These are phyloP conservation scores for Dolichotis patagonum DNA, from an alignment of 2,113 vertebrate genomes.

Conservation along the genomic window DNA sequence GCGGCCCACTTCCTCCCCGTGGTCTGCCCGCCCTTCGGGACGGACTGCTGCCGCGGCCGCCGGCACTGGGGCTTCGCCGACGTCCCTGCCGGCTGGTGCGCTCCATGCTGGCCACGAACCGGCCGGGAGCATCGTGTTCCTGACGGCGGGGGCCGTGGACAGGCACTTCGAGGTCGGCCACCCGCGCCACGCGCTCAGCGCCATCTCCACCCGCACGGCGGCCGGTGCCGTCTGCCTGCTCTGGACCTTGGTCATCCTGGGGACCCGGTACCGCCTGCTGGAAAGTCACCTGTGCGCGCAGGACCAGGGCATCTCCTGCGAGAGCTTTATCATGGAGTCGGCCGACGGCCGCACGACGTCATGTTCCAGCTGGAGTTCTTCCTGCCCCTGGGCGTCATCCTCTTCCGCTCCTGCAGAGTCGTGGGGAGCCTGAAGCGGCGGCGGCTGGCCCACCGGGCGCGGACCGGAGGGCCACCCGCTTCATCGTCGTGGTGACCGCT, in stretches of 20 bases:
- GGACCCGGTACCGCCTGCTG: slow-evolving; percentile 55
- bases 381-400: slow-evolving; percentile 77
- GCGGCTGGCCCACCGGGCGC: slow-evolving; percentile 69
- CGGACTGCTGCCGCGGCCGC: slow-evolving; percentile 80
- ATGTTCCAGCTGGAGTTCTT: slow-evolving; percentile 84
- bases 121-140: slow-evolving; percentile 89
- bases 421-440: slow-evolving; percentile 65
- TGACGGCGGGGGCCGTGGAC: slow-evolving; percentile 87
- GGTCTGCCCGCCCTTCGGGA: slow-evolving; percentile 88
- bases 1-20: slow-evolving; percentile 89
- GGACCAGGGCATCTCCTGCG: slow-evolving; percentile 65
- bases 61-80: slow-evolving; percentile 79
- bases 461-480: slow-evolving; percentile 51
- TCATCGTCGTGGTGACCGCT: slow-evolving; percentile 84
- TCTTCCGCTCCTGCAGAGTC: slow-evolving; percentile 76
- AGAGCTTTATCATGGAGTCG: slow-evolving; percentile 85
- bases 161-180: slow-evolving; percentile 90
- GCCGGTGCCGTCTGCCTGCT: slow-evolving; percentile 82
- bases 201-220: slow-evolving; percentile 81
- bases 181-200: slow-evolving; percentile 80
- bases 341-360: slow-evolving; percentile 77
- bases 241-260: slow-evolving; percentile 83
- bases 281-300: slow-evolving; percentile 52
- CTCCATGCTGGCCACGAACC: slow-evolving; percentile 89
- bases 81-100: slow-evolving; percentile 82